A percentile compares a stretch with the other conserved stretches of the same genome.
Conservation (phyloP, 2,113 vertebrate genomes). For the Centropus bengalensis region DNA sequence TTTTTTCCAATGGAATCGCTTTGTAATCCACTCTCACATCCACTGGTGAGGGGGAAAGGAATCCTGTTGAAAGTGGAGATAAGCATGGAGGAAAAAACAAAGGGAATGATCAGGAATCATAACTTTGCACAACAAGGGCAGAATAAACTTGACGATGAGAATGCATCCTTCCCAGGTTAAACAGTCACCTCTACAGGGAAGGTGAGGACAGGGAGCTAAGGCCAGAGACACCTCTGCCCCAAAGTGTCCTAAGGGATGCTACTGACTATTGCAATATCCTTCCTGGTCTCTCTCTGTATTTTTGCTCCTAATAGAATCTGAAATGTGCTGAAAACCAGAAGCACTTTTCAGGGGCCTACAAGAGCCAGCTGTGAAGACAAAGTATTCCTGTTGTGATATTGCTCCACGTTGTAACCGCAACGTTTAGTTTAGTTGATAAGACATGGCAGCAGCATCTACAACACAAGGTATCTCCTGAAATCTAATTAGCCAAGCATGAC, state of each 20-base stretch:
- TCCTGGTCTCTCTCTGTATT: neutral
- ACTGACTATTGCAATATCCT: neutral
- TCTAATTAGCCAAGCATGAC: conserved; percentile 2
- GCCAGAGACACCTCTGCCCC: neutral
- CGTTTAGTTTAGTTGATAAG: neutral
- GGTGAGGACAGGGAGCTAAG: neutral
- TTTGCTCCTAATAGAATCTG: neutral
- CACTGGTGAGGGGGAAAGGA: neutral
- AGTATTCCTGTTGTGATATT: neutral
- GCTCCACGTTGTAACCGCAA: neutral
- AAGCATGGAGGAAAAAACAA: neutral
- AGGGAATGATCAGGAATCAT: neutral
- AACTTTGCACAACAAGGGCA: neutral
- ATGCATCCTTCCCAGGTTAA: fast-evolving
- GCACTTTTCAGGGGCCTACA: neutral
- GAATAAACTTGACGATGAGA: neutral
- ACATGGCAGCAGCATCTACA: neutral
- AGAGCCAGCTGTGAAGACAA: neutral
- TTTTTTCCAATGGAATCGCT: neutral
- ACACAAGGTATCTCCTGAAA: neutral
- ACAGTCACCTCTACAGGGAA: fast-evolving
- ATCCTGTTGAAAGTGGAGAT: neutral
- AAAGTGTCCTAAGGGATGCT: neutral
- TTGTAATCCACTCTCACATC: neutral
- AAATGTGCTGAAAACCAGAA: neutral